Evolutionary conservation across 2,888 invertebrate genomes (phyloP).

Genomic region (Deilephila elpenor): DNA sequence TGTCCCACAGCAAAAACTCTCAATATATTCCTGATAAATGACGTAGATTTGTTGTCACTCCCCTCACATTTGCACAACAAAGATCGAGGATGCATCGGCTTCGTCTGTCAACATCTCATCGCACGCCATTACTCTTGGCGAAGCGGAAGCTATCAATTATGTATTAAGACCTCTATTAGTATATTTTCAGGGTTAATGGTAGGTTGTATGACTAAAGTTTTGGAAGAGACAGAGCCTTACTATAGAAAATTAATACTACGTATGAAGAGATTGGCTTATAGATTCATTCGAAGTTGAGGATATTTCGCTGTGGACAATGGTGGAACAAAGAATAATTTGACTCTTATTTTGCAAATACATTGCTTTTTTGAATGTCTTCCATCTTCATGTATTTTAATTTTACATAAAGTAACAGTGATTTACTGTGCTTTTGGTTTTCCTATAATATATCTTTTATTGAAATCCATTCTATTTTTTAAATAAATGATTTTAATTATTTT

Average conservation of each 20-base stretch:
- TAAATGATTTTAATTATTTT: neutral
- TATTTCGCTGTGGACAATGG: no score
- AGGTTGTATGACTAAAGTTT: neutral
- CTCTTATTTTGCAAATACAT: no score
- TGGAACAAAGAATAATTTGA: no score
- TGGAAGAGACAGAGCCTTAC: neutral
- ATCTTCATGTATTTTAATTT: no score
- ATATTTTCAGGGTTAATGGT: no score
- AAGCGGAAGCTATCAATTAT: constrained; percentile 50
- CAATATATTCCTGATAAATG: neutral
- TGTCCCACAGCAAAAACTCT: neutral
- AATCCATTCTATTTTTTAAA: neutral
- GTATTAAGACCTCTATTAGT: neutral
- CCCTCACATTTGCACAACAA: constrained; percentile 23
- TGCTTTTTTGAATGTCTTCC: no score
- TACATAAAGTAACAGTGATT: no score
- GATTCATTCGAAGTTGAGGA: no score
- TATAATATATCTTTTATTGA: neutral
- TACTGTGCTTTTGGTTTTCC: no score
- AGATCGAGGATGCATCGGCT: neutral
- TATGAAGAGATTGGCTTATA: no score
- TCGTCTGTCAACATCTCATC: constrained; percentile 57
- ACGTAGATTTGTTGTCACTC: neutral
- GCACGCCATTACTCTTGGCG: constrained; percentile 59
- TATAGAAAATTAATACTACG: no score